Evolutionary conservation across 92 coral and sea anemone genomes (phyloP), one percentile per base, ranked within the genome.

Genomic region (Umimayanthus chanpuru): DNA sequence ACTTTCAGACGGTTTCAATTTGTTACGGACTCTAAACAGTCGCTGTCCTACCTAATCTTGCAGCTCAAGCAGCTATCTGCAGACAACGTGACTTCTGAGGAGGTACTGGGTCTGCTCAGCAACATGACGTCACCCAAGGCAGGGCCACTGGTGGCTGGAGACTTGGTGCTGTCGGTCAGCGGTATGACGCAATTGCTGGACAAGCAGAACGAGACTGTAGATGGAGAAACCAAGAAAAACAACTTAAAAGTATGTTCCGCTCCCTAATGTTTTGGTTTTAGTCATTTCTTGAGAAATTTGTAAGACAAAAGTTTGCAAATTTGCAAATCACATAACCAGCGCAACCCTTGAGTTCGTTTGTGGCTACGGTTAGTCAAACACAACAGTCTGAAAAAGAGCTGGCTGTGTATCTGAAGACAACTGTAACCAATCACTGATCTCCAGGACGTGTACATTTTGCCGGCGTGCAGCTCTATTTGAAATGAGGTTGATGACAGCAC

Each of bases 121-220:
- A 93, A 95, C 76, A 82, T 88, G 61, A 89, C 98, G 40, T 39
- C 82, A 26, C 79, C 91, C 29, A 64, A 81, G 79, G 58, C 79
- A n/a, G 90, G 73, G 11, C 53, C 58, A 47, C 81, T 86, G 12
- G 86, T 89, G 16, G 83, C 98, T n/a, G 98, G 98, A 76, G 98
- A 95, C 65, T 82, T 95, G 82, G 38, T 95, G 14, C 76, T 95
- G 29, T 26, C 85, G 26, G 68, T 89, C 32, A 81, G 82, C 55
- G 92, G 93, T 49, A 30, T 95, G 79, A 88, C 86, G 44, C 65
- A 78, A 58, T 39, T 92, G 53, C 25, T 86, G 4, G 67, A 44
- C 66, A 70, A 32, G 11, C 87, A 79, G 64, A 88, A 91, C 29
- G 30, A 76, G 28, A 79, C 91, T 30, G 80, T 80, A 14, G 53